Percentiles rank a stretch among this genome's conserved stretches.
Conservation (phyloP, 2,888 invertebrate genomes). For the Arrhopalites spinosus region DNA sequence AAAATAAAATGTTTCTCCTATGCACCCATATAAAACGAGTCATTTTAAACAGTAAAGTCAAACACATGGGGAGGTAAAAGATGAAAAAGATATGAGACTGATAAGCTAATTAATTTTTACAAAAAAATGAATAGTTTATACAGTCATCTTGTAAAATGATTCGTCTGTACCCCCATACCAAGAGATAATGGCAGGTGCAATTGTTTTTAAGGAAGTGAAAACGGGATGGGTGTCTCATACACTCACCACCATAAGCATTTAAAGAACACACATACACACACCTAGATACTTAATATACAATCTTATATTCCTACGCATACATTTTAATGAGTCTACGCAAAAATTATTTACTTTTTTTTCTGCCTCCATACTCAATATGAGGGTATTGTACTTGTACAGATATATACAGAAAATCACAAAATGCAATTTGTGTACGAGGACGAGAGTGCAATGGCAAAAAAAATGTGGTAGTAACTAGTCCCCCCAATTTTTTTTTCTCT, state of each 20-base stretch:
- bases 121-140: neutral
- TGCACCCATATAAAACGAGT: too few species aligned
- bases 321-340: neutral
- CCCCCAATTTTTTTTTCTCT: too few species aligned
- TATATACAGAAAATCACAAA: too few species aligned
- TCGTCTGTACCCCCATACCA: too few species aligned
- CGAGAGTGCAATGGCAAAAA: too few species aligned
- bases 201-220: conserved; percentile 36
- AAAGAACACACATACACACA: too few species aligned
- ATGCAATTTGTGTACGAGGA: too few species aligned
- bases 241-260: neutral
- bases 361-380: neutral
- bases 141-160: neutral
- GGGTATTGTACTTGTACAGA: neutral
- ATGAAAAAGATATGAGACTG: neutral
- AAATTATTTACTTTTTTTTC: neutral
- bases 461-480: too few species aligned
- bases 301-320: neutral
- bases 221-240: conserved; percentile 1
- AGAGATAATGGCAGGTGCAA: too few species aligned
- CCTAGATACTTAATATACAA: neutral
- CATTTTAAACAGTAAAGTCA: too few species aligned
- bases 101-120: conserved; percentile 5
- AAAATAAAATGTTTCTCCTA: too few species aligned
- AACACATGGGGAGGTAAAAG: neutral